These are phyloP conservation scores for Bovichtus variegatus DNA, from an alignment of 2,797 vertebrate species.

Conservation along the genomic window DNA sequence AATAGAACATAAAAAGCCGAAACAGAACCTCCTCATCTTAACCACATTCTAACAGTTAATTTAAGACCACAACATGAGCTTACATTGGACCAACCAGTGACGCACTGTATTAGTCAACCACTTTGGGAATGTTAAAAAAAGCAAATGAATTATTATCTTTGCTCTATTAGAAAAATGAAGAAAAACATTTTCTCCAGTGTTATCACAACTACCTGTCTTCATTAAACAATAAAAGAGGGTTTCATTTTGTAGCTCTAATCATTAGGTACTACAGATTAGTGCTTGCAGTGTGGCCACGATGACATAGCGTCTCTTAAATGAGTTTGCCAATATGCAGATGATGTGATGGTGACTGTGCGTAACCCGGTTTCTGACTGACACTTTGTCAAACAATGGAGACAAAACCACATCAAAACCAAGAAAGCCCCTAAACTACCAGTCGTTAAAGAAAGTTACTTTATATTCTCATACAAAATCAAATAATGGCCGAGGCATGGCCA, in stretches of 20 bases:
- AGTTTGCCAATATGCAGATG: constrained; percentile 8
- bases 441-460: no score
- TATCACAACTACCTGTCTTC: constrained; percentile 26
- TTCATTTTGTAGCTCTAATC: background rate
- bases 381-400: background rate
- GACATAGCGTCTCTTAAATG: background rate
- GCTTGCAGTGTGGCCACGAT: background rate
- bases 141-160: background rate
- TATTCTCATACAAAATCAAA: background rate
- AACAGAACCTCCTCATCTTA: background rate
- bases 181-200: constrained; percentile 38
- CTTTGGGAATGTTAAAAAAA: constrained; percentile 23
- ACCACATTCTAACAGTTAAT: background rate
- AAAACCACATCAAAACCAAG: background rate
- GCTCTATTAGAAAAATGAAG: background rate
- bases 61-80: background rate
- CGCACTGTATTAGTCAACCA: background rate
- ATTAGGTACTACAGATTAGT: background rate
- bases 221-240: background rate
- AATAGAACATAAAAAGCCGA: background rate
- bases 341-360: background rate
- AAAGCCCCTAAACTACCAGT: background rate
- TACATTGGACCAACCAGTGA: background rate
- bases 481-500: background rate
- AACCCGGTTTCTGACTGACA: background rate